Conservation (phyloP, 1,140 invertebrate species). For the Caenorhabditis brenneri region DNA sequence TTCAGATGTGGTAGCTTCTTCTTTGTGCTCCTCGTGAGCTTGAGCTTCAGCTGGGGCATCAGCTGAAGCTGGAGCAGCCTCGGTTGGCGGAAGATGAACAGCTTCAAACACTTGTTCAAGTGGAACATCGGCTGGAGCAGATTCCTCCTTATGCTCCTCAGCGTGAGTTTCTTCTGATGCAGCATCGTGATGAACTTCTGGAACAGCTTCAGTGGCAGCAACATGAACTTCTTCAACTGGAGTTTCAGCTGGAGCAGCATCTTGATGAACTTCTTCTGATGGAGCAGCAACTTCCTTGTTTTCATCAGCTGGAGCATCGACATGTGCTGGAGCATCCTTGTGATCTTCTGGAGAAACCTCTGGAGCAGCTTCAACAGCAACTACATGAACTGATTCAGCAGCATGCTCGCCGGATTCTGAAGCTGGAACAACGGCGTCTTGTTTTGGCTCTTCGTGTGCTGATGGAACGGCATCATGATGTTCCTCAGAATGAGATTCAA, state of each 20-base stretch:
- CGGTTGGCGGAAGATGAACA: background rate
- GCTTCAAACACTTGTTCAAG: background rate
- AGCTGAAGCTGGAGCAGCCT: background rate
- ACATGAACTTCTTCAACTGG: background rate
- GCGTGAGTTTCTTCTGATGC: too few relatives aligned
- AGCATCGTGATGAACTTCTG: background rate
- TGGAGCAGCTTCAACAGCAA: too few relatives aligned
- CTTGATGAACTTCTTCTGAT: background rate
- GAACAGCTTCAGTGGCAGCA: background rate
- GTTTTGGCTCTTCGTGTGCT: too few relatives aligned
- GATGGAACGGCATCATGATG: too few relatives aligned
- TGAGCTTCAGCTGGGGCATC: background rate
- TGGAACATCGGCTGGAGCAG: background rate
- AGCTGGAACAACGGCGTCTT: background rate
- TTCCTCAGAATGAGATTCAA: background rate
- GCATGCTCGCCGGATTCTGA: background rate
- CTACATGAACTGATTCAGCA: too few relatives aligned
- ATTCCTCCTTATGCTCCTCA: background rate
- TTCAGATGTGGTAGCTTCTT: background rate
- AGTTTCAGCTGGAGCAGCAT: background rate
- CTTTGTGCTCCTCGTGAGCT: background rate
- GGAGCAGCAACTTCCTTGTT: background rate
- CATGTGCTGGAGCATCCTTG: too few relatives aligned
- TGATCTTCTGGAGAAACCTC: too few relatives aligned
- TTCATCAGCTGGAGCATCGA: too few relatives aligned